Evolutionary conservation across 1,140 invertebrate genomes (phyloP).

Genomic region (Lepidurus apus): DNA sequence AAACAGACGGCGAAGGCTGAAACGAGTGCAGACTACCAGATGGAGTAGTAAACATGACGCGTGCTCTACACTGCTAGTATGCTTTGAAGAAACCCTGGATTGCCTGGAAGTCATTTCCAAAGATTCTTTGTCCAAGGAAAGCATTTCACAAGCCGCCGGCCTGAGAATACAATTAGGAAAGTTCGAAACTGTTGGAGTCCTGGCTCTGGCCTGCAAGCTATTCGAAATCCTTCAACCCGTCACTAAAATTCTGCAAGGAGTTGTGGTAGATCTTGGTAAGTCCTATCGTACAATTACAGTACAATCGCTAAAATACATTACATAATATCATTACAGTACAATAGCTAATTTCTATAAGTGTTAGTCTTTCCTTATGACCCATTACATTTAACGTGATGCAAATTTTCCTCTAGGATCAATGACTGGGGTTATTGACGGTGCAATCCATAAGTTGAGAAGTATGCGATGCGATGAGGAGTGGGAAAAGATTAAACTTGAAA

Average conservation of each 20-base stretch:
- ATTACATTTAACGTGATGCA: not conserved
- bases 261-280: slow-evolving; percentile 28
- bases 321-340: not conserved
- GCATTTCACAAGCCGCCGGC: slow-evolving; percentile 10
- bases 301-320: not conserved
- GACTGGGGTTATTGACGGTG: slow-evolving; percentile 1
- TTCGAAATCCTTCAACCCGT: slow-evolving; percentile 24
- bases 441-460: not conserved
- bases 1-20: slow-evolving; percentile 20
- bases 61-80: slow-evolving; percentile 22
- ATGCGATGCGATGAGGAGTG: slow-evolving; percentile 23
- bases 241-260: slow-evolving; percentile 23
- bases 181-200: slow-evolving; percentile 10
- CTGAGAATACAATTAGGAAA: not conserved
- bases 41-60: slow-evolving; percentile 29
- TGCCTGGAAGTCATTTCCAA: slow-evolving; percentile 13
- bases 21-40: slow-evolving; percentile 24
- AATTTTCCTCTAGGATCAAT: not conserved
- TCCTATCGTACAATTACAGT: not conserved
- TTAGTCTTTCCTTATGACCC: not conserved
- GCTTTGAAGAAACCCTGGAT: slow-evolving; percentile 24
- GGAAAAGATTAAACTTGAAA: not conserved
- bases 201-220: not conserved
- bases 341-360: not conserved
- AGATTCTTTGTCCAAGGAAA: slow-evolving; percentile 22